Percentiles rank a stretch among this genome's conserved stretches.
These are phyloP conservation scores for Rhingia rostrata DNA, from an alignment of 2,888 invertebrate genomes.

Conservation along the genomic window DNA sequence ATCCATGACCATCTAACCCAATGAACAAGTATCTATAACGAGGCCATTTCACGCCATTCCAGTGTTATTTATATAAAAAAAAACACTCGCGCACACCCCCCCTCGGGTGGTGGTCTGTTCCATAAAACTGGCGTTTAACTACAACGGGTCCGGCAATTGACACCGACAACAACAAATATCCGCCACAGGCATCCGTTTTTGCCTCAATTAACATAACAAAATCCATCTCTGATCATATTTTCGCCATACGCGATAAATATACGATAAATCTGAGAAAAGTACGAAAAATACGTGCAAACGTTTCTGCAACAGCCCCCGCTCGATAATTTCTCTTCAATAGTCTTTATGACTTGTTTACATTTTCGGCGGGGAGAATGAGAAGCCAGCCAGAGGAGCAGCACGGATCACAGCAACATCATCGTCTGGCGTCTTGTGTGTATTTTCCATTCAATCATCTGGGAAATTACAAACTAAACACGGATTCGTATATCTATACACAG, in stretches of 20 bases:
- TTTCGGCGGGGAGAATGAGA: no score
- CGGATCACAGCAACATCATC: constrained; percentile 1
- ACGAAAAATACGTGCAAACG: neutral
- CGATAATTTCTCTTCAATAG: constrained; percentile 9
- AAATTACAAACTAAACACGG: constrained; percentile 41
- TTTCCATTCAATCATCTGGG: constrained; percentile 41
- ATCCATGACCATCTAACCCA: neutral
- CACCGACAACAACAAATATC: constrained; percentile 4
- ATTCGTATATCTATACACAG: constrained; percentile 21
- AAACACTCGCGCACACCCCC: constrained; percentile 2
- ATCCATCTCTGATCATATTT: constrained; percentile 35
- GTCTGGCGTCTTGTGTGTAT: constrained; percentile 28
- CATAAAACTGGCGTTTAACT: constrained; percentile 34
- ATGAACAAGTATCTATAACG: constrained; percentile 20
- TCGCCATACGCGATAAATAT: neutral
- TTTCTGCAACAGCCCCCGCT: no score
- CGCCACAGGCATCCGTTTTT: constrained; percentile 27
- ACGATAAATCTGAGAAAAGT: neutral
- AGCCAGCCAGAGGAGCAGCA: no score
- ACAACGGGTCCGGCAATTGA: neutral
- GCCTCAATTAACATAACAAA: constrained; percentile 44
- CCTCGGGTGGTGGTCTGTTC: no score
- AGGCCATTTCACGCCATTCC: constrained; percentile 42
- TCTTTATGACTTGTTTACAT: constrained; percentile 50
- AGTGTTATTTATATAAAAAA: constrained; percentile 13